Base-by-base conservation (phyloP, 2,113 vertebrate genomes). In the Tachysurus fulvidraco region DNA sequence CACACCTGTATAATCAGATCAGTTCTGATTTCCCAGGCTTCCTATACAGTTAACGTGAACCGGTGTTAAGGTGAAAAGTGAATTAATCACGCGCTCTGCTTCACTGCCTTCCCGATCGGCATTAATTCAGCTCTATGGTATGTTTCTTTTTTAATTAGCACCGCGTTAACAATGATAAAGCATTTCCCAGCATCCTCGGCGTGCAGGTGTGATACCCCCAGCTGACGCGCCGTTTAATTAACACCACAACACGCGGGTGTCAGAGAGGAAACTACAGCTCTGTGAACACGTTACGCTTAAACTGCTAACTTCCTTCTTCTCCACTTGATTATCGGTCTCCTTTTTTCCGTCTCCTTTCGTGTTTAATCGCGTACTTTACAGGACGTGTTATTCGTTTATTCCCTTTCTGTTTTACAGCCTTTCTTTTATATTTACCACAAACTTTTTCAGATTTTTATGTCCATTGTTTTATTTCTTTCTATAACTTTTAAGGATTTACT, bases 71-170 rank as follows among this genome's bases (percentile, higher is more conserved):
- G 60, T 54, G 36, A 71, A 71, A 59, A 65, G 83, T 36, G 60
- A 74, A 84, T 88, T 67, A 86, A 89, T 87, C 81, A 62, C n/a
- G 57, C 23, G n/a, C 74, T 85, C 65, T 36, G 71, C 86, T 86
- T 79, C 50, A 12, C 11, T 25, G 36, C 28, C 83, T 85, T n/a
- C 25, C 28, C 55, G 19, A 81, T 54, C n/a, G 17, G 73, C 88
- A 90, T 91, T 92, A 90, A 90, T 90, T 92, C 85, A 79, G 88
- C 90, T 88, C 88, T 92, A 91, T 89, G 85, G 71, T 84, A 83
- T 67, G 81, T 85, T 87, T 89, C 88, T 85, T 92, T 92, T 94
- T 88, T 93, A 94, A 94, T 95, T 92, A 94, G 93, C 92, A 85
- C 93, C 89, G 90, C 92, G 93, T 94, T 93, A 92, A 91, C 91